Base-by-base conservation (phyloP, 2,888 invertebrate genomes). In the Machimus rusticus region DNA sequence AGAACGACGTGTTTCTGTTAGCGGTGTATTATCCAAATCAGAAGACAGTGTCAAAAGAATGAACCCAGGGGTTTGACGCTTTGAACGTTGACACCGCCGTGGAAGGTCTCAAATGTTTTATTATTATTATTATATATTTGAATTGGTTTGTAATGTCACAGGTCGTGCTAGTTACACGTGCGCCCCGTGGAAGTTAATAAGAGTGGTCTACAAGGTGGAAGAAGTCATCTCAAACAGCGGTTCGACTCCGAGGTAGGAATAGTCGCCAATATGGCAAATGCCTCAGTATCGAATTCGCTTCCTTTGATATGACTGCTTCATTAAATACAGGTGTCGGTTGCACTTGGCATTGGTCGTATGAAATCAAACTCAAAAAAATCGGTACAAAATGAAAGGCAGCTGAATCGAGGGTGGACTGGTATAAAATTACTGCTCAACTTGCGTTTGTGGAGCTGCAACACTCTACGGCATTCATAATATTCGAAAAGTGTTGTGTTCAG, bases 11-110 rank as follows among this genome's bases (percentile, higher is more conserved):
- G 74, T 85, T n/a, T 39, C 66, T 57, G 23, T 79, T 34, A 78
- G 77, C 85, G 89, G 89, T 87, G 88, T 77, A 86, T 87, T 89
- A 86, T 87, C 89, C 93, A 92, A 92, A 92, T 92, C 93, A 92
- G 92, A 92, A 92, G 92, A 92, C 93, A 92, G 92, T 92, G 92
- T 92, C 92, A 92, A 92, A 92, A 92, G 91, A 92, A 92, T 92
- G 92, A 91, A 92, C 92, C 92, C 92, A 91, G 89, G 89, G 90
- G 90, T 79, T 79, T 86, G 86, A 86, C 78, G 86, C 78, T 78
- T 28, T n/a, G 34, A 23, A 57, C 19, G 77, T 77, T 77, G 87
- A 85, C 81, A 87, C 46, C 87, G 78, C 77, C 88, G 87, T 81
- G 34, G 84, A 86, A 23, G 74, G 86, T 89, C 87, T 89, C 88